Evolutionary conservation across 2,113 vertebrate genomes (phyloP), one percentile per base, ranked within the genome.

Genomic region (Tricholaema leucomelas): DNA sequence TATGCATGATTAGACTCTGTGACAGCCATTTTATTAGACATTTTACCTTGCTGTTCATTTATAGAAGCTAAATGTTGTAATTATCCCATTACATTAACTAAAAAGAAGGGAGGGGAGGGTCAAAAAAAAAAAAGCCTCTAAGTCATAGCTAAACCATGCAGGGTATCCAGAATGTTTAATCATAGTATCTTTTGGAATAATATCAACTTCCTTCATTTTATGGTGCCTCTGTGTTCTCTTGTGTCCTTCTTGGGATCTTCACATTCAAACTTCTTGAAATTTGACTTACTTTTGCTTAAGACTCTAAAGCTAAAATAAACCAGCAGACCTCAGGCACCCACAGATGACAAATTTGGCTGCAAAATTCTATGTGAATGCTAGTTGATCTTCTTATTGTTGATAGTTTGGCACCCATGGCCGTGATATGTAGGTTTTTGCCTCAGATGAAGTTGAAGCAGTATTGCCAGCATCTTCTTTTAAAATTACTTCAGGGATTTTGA

Each of bases 21-120:
- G 88, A 88, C 59, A 79, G 46, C 28, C 74, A 82, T 92, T 92
- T 91, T 77, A 80, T 91, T 79, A 79, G 91, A 91, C 71, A 52
- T 46, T 77, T 88, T 88, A 63, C 14, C 33, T 55, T 79, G 56
- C 46, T 80, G 40, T 59, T 95, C 74, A 85, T 88, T 95, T 95
- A 60, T 46, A 76, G 59, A 88, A 73, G 81, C 79, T 95, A 92
- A 95, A 80, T 85, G 90, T 72, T 93, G 74, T 56, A 87, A 94
- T 96, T 96, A 92, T 55, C 84, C 74, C 55, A 35, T 92, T 90
- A 85, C 8, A n/a, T 31, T 70, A 86, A 74, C 18, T 64, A 36
- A 84, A 80, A 56, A 14, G 12, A 58, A 76, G 24, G 10, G 44
- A 38, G n/a, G 15, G 9, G 23, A 77, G 31, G 36, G 28, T 56